Evolutionary conservation across 1,140 invertebrate species (phyloP).

Genomic region (Bombus consobrinus): DNA sequence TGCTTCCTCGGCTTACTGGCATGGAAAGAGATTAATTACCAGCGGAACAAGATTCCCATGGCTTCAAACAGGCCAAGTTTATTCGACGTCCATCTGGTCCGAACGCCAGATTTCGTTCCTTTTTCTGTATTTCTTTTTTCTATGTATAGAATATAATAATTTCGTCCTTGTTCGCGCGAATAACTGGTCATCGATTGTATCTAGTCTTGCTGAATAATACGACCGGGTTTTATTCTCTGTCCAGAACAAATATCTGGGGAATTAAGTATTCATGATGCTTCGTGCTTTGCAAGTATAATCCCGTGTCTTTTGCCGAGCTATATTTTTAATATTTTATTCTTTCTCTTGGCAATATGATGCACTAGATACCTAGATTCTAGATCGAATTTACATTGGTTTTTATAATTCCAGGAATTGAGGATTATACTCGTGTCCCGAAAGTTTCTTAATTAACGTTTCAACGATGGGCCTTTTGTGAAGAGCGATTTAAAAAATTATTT

Average conservation of each 20-base stretch:
- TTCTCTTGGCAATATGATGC: neutral
- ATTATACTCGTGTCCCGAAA: neutral
- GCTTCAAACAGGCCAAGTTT: neutral
- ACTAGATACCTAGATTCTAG: neutral
- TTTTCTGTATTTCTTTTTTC: neutral
- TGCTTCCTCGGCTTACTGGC: constrained; percentile 30
- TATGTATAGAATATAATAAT: neutral
- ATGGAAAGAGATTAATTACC: constrained; percentile 57
- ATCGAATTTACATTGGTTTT: neutral
- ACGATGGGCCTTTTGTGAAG: neutral
- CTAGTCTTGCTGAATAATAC: neutral
- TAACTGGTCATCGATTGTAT: constrained; percentile 12
- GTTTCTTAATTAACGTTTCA: neutral
- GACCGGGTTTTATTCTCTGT: neutral
- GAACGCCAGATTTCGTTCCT: neutral
- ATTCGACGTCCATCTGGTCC: constrained; percentile 17
- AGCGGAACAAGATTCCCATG: neutral
- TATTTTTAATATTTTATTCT: constrained; percentile 4
- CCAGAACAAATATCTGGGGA: constrained; percentile 28
- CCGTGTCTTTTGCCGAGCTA: neutral
- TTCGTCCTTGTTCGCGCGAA: neutral
- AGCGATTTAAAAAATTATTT: neutral
- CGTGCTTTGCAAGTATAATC: constrained; percentile 26
- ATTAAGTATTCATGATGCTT: constrained; percentile 28
- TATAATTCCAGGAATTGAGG: neutral